phyloP scores from a whole-genome alignment of 2,113 vertebrate species.

The Nestor notabilis region DNA sequence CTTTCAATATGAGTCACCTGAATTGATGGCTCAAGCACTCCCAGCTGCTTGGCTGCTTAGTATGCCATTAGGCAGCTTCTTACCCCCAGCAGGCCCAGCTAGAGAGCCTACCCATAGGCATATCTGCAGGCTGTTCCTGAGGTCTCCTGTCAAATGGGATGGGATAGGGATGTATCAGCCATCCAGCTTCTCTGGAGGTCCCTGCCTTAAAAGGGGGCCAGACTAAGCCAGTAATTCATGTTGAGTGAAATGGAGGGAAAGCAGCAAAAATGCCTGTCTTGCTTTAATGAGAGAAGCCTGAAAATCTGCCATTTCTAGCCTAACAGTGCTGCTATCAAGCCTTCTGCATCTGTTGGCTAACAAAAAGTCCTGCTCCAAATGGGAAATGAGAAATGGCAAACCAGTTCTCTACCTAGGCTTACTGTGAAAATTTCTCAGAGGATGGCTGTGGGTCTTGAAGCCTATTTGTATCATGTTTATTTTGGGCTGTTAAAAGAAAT shows the following conservation, averaged over 20 bases:
- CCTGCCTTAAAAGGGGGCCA: not conserved
- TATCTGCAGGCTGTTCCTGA: not conserved
- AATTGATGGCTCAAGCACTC: not conserved
- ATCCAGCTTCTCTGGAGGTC: not conserved
- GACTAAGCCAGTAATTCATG: not conserved
- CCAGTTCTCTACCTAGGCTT: not conserved
- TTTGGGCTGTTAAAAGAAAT: not conserved
- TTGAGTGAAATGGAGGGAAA: not conserved
- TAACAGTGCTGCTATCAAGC: not conserved
- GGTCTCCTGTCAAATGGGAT: not conserved
- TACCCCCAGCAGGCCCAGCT: not conserved
- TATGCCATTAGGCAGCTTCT: not conserved
- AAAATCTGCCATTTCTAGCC: not conserved
- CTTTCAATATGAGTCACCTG: not conserved
- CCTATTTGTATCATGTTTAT: not conserved
- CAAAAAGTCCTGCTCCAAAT: not conserved
- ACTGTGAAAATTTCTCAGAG: not conserved
- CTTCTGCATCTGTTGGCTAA: not conserved
- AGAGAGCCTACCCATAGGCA: not conserved
- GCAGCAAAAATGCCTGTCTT: not conserved
- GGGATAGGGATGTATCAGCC: fast-evolving
- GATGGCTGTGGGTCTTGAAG: not conserved
- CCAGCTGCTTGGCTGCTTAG: not conserved
- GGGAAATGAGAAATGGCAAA: not conserved
- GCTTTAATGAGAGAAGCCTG: not conserved